phyloP scores from a whole-genome alignment of 2,888 invertebrate species.

The Caenorhabditis plicata region DNA sequence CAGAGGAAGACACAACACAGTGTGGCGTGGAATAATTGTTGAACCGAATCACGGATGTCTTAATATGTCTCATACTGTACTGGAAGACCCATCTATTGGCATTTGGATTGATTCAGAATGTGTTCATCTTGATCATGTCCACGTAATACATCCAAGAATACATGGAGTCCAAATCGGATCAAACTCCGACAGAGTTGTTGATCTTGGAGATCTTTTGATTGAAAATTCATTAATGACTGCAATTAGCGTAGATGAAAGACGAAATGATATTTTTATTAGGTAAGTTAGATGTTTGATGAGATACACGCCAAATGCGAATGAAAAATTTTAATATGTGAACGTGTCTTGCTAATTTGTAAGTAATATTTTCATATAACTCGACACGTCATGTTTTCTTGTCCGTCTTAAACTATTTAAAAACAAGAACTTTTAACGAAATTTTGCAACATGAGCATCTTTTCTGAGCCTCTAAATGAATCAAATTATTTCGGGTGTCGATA shows the following conservation, averaged over 20 bases:
- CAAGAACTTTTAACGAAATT: too few species aligned
- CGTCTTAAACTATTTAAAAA: too few species aligned
- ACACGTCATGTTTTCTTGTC: too few species aligned
- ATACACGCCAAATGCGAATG: neutral
- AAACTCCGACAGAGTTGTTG: constrained; percentile 31
- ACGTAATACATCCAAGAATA: constrained; percentile 20
- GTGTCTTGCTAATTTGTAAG: too few species aligned
- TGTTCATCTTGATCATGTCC: constrained; percentile 21
- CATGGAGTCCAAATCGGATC: constrained; percentile 39
- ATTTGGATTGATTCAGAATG: constrained; percentile 40
- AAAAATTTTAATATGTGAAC: too few species aligned
- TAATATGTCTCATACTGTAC: constrained; percentile 11
- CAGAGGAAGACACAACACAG: constrained; percentile 16
- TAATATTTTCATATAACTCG: too few species aligned
- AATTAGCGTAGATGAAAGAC: constrained; percentile 37
- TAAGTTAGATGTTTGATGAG: neutral
- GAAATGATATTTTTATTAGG: constrained; percentile 30
- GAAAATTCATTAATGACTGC: constrained; percentile 32
- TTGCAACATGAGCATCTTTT: too few species aligned
- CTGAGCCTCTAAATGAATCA: too few species aligned
- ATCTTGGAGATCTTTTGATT: constrained; percentile 37
- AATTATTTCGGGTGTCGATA: too few species aligned
- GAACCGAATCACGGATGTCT: constrained; percentile 31
- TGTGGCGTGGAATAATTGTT: constrained; percentile 33
- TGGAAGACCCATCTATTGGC: constrained; percentile 37